A percentile compares a stretch with the other conserved stretches of the same genome.
phyloP scores from a whole-genome alignment of 1,140 invertebrate species.

The Alviniconcha marisindica region DNA sequence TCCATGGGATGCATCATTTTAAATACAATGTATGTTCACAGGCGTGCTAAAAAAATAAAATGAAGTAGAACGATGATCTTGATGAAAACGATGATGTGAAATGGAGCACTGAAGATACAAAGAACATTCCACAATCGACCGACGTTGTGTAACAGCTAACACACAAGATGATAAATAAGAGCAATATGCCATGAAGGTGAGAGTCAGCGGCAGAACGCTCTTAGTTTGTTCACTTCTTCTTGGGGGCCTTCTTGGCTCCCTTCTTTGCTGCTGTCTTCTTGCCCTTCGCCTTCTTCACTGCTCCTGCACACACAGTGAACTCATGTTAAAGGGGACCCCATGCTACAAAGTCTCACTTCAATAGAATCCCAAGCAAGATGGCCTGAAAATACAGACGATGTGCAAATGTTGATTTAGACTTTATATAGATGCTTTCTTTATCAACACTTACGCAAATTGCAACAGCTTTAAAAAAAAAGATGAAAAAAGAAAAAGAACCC shows the following conservation, averaged over 20 bases:
- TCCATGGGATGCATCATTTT: too few relatives aligned
- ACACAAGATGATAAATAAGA: constrained; percentile 13
- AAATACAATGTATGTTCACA: too few relatives aligned
- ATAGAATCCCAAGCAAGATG: too few relatives aligned
- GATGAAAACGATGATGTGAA: neutral
- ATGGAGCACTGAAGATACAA: neutral
- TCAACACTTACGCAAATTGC: too few relatives aligned
- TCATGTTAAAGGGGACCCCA: too few relatives aligned
- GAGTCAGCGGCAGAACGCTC: neutral
- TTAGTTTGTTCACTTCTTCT: constrained; percentile 19
- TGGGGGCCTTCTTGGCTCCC: constrained; percentile 36
- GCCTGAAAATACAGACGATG: too few relatives aligned
- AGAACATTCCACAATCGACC: constrained; percentile 28
- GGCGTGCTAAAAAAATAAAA: neutral
- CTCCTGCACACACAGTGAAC: constrained; percentile 18
- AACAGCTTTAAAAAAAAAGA: neutral
- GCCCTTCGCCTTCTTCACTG: constrained; percentile 37
- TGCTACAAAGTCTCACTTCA: too few relatives aligned
- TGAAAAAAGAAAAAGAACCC: neutral
- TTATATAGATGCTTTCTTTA: too few relatives aligned
- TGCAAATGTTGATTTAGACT: too few relatives aligned
- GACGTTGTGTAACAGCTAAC: constrained; percentile 14
- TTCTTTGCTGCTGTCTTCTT: constrained; percentile 33
- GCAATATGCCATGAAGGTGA: neutral
- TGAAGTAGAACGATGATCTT: neutral